Conservation (phyloP, 2,888 invertebrate species). For the Arrhopalites spinosus region DNA sequence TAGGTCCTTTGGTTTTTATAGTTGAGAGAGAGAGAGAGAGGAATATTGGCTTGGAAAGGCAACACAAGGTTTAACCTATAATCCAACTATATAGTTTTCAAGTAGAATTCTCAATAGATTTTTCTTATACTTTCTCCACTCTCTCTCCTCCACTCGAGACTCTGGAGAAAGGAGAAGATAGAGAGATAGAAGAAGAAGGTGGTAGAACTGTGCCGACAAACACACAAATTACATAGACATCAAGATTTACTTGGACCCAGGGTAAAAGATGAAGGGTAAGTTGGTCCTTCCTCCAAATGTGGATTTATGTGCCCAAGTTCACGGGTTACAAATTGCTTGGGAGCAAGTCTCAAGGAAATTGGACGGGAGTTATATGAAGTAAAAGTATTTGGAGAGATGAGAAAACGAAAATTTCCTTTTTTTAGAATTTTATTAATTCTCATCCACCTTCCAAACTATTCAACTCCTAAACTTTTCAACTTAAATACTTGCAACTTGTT, state of each 20-base stretch:
- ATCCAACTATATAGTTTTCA: background rate
- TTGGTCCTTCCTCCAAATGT: background rate
- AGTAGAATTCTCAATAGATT: background rate
- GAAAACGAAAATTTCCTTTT: background rate
- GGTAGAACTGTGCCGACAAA: background rate
- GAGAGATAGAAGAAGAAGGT: background rate
- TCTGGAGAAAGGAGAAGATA: background rate
- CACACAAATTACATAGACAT: background rate
- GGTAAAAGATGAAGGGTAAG: background rate
- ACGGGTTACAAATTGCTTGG: slow-evolving; percentile 5
- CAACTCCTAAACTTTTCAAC: too few species aligned
- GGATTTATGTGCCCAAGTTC: slow-evolving; percentile 11
- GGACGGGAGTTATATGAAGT: background rate
- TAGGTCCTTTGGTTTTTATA: too few species aligned
- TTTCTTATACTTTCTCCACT: background rate
- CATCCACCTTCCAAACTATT: too few species aligned
- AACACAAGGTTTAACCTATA: too few species aligned
- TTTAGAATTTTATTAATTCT: background rate
- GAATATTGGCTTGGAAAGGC: too few species aligned
- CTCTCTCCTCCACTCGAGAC: background rate
- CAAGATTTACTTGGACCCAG: background rate
- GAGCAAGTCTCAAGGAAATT: background rate
- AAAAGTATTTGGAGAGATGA: background rate
- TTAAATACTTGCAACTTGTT: too few species aligned
- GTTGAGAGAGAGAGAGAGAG: too few species aligned